phyloP scores from a whole-genome alignment of 2,797 vertebrate genomes.

The Onychomys torridus region DNA sequence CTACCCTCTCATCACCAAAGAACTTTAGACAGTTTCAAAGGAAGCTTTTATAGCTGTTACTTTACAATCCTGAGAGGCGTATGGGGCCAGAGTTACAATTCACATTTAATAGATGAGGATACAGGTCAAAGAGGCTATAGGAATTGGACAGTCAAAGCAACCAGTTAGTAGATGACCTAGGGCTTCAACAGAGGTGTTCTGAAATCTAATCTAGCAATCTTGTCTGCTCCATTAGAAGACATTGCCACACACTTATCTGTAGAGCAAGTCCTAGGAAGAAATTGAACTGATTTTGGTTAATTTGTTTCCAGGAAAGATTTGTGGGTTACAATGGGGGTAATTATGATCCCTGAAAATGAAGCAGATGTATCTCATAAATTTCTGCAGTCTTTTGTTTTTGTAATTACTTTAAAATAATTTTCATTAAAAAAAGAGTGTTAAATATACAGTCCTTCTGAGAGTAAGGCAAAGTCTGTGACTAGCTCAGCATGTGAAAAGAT shows the following conservation, averaged over 20 bases:
- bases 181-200: constrained; percentile 16
- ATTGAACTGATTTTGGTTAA: constrained; percentile 35
- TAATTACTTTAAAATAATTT: constrained; percentile 41
- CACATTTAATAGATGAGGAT: constrained; percentile 3
- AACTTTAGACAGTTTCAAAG: constrained; percentile 48
- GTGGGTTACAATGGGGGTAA: neutral
- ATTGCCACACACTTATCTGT: neutral
- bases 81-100: neutral
- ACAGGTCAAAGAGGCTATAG: constrained; percentile 39
- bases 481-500: constrained; percentile 47
- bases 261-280: neutral
- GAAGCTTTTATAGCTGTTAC: constrained; percentile 37
- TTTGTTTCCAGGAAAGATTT: constrained; percentile 41
- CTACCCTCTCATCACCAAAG: neutral
- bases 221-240: neutral
- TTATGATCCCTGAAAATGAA: constrained; percentile 30
- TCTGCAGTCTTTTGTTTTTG: constrained; percentile 59
- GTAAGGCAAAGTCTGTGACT: neutral
- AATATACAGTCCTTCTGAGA: constrained; percentile 36
- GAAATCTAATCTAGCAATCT: constrained; percentile 15
- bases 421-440: constrained; percentile 50
- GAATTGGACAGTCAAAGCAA: neutral
- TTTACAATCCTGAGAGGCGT: neutral
- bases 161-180: constrained; percentile 47
- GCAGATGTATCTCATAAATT: constrained; percentile 49